Base-by-base conservation (phyloP, 1,140 invertebrate species). In the Theocolax elegans region DNA sequence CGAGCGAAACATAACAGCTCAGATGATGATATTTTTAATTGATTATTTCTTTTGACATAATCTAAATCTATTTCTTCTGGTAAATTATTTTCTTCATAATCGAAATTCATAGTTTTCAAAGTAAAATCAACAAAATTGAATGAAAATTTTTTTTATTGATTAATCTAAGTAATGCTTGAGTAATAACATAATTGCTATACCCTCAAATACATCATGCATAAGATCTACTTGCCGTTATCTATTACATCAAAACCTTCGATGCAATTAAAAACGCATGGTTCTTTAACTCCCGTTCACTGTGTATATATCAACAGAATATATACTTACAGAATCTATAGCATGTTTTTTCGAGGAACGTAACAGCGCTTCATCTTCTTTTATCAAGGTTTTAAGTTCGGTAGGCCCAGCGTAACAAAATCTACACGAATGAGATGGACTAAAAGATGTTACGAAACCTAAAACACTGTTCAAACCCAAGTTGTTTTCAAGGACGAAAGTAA, bases 121-220 rank as follows among this genome's bases (percentile, higher is more conserved):
- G n/a, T n/a, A n/a, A n/a, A n/a, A n/a, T n/a, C n/a, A n/a, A n/a
- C n/a, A n/a, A n/a, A n/a, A n/a, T n/a, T n/a, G n/a, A n/a, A n/a
- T n/a, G n/a, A n/a, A n/a, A n/a, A n/a, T n/a, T n/a, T n/a, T n/a
- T n/a, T n/a, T 12, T 15, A 25, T 65, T 2, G n/a, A 51, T 65
- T 17, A 65, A 9, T 17, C 23, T 38, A 2, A 51, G 3, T n/a
- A 65, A 21, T 0, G 63, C 4, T 63, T 63, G 12, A 42, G 13
- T 23, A 48, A 27, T 1, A 63, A 21, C 21, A 13, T 17, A 48
- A 27, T 63, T 27, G 7, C 59, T 27, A 72, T 29, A 60, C 44
- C 48, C 66, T 74, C 71, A 66, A 42, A 27, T 4, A 40, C 2
- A 38, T 53, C 63, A 38, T 65, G 63, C 49, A 49, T 49, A 21